A percentile compares a stretch with the other conserved stretches of the same genome.
phyloP scores from a whole-genome alignment of 2,797 vertebrate species.

The Babyrousa celebensis region DNA sequence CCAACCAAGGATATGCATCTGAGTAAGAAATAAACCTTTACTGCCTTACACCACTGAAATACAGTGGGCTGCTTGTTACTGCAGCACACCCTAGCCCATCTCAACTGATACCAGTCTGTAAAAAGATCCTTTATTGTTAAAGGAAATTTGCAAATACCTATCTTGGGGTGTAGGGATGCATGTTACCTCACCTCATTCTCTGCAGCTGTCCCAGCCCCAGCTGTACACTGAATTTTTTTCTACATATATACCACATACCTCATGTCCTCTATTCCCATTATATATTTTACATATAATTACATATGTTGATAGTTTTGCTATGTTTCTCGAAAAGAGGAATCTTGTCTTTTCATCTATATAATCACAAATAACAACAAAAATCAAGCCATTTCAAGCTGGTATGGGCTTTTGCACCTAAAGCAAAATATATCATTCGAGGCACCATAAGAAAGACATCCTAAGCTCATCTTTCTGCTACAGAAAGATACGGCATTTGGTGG shows the following conservation, averaged over 20 bases:
- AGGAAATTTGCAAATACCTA: not conserved
- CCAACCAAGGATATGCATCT: fast-evolving
- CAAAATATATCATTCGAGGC: conserved; percentile 78
- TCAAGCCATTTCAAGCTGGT: conserved; percentile 20
- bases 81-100: not conserved
- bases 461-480: conserved; percentile 85
- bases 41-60: not conserved
- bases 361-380: conserved; percentile 37
- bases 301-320: not conserved
- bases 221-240: not conserved
- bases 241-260: not conserved
- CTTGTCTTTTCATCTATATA: conserved; percentile 6
- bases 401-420: conserved; percentile 82
- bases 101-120: not conserved
- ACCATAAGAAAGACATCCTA: conserved; percentile 73
- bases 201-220: too few relatives aligned
- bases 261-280: not conserved
- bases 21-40: not conserved
- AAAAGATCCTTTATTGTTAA: not conserved
- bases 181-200: too few relatives aligned
- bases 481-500: conserved; percentile 86
- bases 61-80: not conserved
- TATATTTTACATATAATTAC: not conserved
- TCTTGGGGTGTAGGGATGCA: fast-evolving
- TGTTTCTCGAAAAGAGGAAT: conserved; percentile 22